A percentile compares a stretch with the other conserved stretches of the same genome.
phyloP scores from a whole-genome alignment of 1,140 invertebrate genomes.

The Ectropis grisescens region DNA sequence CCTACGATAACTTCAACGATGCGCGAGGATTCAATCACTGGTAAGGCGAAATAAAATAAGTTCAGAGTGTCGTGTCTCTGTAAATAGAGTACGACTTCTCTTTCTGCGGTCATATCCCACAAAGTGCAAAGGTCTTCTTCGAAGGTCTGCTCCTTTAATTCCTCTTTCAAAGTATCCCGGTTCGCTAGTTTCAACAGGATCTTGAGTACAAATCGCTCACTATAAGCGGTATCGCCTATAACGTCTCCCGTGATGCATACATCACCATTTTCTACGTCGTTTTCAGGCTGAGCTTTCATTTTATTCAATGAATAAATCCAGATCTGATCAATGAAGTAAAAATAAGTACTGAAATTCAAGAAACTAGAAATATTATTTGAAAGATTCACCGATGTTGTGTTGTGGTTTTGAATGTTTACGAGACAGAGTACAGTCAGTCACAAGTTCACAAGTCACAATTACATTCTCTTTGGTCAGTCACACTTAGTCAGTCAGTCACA shows the following conservation, averaged over 20 bases:
- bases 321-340: no score
- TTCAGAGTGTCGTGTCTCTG: slow-evolving; percentile 75
- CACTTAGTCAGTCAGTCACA: no score
- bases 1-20: slow-evolving; percentile 81
- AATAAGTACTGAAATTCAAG: no score
- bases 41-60: slow-evolving; percentile 65
- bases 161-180: slow-evolving; percentile 56
- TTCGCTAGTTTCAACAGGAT: slow-evolving; percentile 72
- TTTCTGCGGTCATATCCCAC: slow-evolving; percentile 84
- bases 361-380: no score
- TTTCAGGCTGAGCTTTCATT: slow-evolving; percentile 35
- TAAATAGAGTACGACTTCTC: slow-evolving; percentile 78
- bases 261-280: slow-evolving; percentile 15
- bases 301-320: no score
- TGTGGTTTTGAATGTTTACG: no score
- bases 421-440: no score
- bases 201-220: slow-evolving; percentile 79
- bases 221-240: slow-evolving; percentile 82
- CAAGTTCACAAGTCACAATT: no score
- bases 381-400: no score
- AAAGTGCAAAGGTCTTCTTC: slow-evolving; percentile 80
- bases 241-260: slow-evolving; percentile 72
- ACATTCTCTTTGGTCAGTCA: no score
- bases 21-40: slow-evolving; percentile 59
- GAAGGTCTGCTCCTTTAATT: slow-evolving; percentile 66